Conservation (phyloP, 1,140 invertebrate species). For the Zaprionus gabonicus region DNA sequence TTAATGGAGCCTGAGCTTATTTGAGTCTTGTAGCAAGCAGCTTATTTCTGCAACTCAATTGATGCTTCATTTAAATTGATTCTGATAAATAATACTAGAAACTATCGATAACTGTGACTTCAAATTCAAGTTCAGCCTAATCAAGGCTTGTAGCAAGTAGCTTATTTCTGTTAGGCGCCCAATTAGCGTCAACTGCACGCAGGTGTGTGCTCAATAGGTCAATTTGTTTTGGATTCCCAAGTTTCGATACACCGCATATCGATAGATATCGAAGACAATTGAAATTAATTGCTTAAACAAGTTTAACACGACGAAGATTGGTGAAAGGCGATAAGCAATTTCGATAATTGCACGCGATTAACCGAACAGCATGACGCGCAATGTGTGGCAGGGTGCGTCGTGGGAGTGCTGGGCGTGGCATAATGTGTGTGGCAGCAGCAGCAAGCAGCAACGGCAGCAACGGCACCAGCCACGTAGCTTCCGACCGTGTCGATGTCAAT, state of each 20-base stretch:
- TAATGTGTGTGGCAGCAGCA: conserved; percentile 2
- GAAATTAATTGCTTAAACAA: conserved; percentile 4
- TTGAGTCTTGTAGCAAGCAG: not conserved
- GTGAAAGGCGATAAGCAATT: conserved; percentile 40
- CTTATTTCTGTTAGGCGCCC: not conserved
- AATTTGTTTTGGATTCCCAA: not conserved
- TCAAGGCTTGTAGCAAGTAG: not conserved
- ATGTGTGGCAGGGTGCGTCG: not conserved
- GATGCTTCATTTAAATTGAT: no score
- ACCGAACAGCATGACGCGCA: conserved; percentile 1
- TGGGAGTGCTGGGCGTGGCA: not conserved
- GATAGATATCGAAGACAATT: not conserved
- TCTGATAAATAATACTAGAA: no score
- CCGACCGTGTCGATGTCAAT: conserved; percentile 49
- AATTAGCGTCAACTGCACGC: not conserved
- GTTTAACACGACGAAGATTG: conserved; percentile 34
- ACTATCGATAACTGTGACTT: not conserved
- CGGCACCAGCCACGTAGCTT: not conserved
- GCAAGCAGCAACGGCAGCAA: not conserved
- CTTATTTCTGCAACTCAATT: not conserved
- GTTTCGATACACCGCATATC: not conserved
- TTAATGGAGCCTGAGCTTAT: not conserved
- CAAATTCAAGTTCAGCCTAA: not conserved
- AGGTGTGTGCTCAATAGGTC: not conserved
- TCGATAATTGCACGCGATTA: conserved; percentile 47